A percentile compares a stretch with the other conserved stretches of the same genome.
Conservation (phyloP, 1,140 invertebrate species). For the Batillaria attramentaria region DNA sequence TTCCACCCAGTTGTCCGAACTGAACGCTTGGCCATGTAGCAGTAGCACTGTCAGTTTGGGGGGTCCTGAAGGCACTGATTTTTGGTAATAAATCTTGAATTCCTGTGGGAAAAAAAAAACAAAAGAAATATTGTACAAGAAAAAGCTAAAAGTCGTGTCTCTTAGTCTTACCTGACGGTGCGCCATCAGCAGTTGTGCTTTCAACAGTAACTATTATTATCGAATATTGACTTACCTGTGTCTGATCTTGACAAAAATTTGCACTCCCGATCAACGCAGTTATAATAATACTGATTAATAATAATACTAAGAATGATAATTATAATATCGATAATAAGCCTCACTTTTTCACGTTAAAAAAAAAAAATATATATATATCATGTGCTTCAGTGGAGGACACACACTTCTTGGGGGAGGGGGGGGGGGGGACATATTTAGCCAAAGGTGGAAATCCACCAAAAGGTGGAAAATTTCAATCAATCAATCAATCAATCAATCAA, state of each 20-base stretch:
- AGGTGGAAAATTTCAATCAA: not conserved
- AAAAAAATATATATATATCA: too few relatives aligned
- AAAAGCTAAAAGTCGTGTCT: not conserved
- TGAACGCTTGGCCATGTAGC: not conserved
- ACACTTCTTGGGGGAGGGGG: too few relatives aligned
- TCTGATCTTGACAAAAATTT: too few relatives aligned
- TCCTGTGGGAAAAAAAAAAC: not conserved
- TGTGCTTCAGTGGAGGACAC: not conserved
- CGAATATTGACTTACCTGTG: too few relatives aligned
- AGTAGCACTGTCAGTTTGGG: conserved; percentile 2
- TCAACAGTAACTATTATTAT: not conserved
- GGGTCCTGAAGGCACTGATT: not conserved
- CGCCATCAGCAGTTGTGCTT: not conserved
- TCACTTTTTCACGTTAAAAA: not conserved
- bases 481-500: not conserved
- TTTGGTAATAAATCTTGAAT: not conserved
- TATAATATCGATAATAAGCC: not conserved
- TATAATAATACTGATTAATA: not conserved
- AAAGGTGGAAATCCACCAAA: too few relatives aligned
- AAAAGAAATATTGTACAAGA: not conserved
- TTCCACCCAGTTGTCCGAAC: not conserved
- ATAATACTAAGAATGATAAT: too few relatives aligned
- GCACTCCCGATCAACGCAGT: not conserved
- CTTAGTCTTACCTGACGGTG: not conserved
- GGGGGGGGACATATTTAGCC: too few relatives aligned